These are phyloP conservation scores for Apodemus sylvaticus DNA, from an alignment of 2,113 vertebrate species.

Conservation along the genomic window DNA sequence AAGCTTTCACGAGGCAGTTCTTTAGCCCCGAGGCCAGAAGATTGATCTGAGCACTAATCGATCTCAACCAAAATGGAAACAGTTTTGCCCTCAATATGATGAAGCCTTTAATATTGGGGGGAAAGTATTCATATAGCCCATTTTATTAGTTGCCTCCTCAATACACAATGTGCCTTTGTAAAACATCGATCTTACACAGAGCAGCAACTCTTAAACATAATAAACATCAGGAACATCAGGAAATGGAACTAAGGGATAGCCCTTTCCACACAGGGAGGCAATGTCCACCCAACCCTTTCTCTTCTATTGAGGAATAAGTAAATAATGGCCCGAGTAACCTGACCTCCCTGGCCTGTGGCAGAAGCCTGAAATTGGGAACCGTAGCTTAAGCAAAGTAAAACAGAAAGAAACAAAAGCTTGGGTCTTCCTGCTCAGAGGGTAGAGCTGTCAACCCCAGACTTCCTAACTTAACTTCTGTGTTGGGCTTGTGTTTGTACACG, in stretches of 20 bases:
- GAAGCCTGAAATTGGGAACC: neutral
- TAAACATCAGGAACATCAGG: neutral
- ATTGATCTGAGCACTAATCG: neutral
- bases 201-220: neutral
- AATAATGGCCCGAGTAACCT: neutral
- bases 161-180: neutral
- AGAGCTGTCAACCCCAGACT: neutral
- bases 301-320: neutral
- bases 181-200: neutral
- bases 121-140: neutral
- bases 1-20: neutral
- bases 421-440: neutral
- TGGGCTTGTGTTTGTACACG: neutral
- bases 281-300: neutral
- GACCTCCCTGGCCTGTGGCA: neutral
- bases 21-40: neutral
- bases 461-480: neutral
- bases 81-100: neutral
- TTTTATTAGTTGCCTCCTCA: neutral
- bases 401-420: neutral
- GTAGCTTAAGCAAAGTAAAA: neutral
- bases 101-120: too few species aligned
- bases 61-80: neutral
- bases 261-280: neutral
- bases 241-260: neutral